These are phyloP conservation scores for Pelobates fuscus DNA, from an alignment of 2,113 vertebrate species.

Conservation along the genomic window DNA sequence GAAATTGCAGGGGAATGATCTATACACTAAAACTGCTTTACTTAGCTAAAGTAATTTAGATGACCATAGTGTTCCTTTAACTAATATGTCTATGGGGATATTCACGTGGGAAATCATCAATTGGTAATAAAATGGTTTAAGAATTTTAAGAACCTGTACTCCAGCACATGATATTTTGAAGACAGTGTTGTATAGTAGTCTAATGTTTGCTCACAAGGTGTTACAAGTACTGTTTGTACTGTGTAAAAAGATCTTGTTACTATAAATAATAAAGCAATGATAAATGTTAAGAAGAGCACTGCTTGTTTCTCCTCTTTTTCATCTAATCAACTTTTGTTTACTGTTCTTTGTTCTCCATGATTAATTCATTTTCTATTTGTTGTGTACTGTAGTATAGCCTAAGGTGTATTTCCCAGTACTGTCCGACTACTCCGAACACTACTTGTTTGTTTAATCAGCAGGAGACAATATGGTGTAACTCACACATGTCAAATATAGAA, in stretches of 20 bases:
- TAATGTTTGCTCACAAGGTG: neutral
- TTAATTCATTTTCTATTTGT: slow-evolving; percentile 27
- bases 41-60: no score
- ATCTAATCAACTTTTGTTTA: slow-evolving; percentile 8
- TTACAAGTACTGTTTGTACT: neutral
- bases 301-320: neutral
- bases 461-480: slow-evolving; percentile 58
- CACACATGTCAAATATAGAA: slow-evolving; percentile 11
- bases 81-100: no score
- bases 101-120: no score
- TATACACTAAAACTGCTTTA: no score
- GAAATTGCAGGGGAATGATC: no score
- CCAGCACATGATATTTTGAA: no score
- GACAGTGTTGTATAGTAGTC: no score
- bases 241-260: neutral
- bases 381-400: slow-evolving; percentile 31
- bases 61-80: no score
- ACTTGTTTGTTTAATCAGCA: slow-evolving; percentile 49
- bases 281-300: neutral
- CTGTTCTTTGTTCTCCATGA: neutral
- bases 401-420: slow-evolving; percentile 60
- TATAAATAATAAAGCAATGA: neutral
- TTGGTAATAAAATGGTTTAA: no score
- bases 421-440: slow-evolving; percentile 58
- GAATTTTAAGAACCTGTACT: no score